phyloP scores from a whole-genome alignment of 2,797 vertebrate species.

The Streptopelia turtur region DNA sequence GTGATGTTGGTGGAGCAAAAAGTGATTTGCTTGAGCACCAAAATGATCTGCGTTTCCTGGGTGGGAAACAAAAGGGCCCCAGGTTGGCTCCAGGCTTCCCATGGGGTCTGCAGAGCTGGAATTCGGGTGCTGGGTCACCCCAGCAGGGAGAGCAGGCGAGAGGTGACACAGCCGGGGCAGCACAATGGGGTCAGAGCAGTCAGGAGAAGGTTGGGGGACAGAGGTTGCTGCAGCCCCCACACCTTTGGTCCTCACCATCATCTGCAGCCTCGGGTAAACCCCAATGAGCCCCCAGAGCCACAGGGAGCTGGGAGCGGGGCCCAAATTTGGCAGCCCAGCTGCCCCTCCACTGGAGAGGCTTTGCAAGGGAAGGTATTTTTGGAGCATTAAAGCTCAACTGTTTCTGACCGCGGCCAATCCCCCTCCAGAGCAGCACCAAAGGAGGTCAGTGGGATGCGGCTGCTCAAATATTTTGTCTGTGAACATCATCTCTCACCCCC shows the following conservation, averaged over 20 bases:
- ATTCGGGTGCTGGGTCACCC: neutral
- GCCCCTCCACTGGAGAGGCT: slow-evolving; percentile 4
- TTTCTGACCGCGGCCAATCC: slow-evolving; percentile 4
- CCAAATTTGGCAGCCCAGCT: slow-evolving; percentile 12
- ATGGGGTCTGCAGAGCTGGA: neutral
- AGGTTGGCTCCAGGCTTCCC: neutral
- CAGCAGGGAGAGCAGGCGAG: neutral
- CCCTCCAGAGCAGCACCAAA: slow-evolving; percentile 36
- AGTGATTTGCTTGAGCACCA: neutral
- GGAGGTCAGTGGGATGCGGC: slow-evolving; percentile 66
- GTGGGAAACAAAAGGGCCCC: neutral
- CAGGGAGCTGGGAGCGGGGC: neutral
- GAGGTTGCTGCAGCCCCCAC: neutral
- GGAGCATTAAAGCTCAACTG: slow-evolving; percentile 55
- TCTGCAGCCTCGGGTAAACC: neutral
- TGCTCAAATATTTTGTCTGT: slow-evolving; percentile 57
- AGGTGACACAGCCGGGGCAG: neutral
- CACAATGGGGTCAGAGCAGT: neutral
- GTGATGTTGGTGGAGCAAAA: accelerated
- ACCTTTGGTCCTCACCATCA: neutral
- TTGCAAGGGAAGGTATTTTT: slow-evolving; percentile 66
- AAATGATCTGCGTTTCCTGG: neutral
- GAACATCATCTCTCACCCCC: slow-evolving; percentile 57
- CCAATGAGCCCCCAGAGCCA: neutral
- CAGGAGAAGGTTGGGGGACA: neutral